Evolutionary conservation across 2,888 invertebrate genomes (phyloP).

Genomic region (Leptopilina syphax): DNA sequence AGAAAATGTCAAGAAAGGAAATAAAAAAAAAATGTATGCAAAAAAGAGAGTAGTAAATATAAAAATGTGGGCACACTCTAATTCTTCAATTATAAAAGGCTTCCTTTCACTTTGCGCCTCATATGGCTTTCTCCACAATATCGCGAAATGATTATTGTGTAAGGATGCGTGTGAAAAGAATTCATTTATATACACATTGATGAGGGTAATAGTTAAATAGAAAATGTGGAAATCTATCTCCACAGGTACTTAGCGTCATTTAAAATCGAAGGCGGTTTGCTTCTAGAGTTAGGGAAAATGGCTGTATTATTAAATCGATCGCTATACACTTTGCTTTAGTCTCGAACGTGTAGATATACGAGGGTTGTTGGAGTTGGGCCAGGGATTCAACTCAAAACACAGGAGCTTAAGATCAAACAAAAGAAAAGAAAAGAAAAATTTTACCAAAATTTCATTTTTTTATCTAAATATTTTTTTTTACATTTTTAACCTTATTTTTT

Average conservation of each 20-base stretch:
- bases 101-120: conserved; percentile 36
- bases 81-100: conserved; percentile 27
- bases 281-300: conserved; percentile 69
- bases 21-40: neutral
- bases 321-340: conserved; percentile 63
- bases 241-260: conserved; percentile 19
- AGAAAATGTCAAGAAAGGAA: neutral
- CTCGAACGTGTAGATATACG: conserved; percentile 50
- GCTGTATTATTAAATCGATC: conserved; percentile 75
- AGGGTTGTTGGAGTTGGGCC: conserved; percentile 63
- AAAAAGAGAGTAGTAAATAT: conserved; percentile 16
- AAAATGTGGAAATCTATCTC: conserved; percentile 1
- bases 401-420: conserved; percentile 49
- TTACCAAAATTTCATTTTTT: conserved; percentile 6
- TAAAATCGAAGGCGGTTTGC: conserved; percentile 59
- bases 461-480: no score
- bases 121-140: conserved; percentile 31
- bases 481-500: neutral
- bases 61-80: conserved; percentile 11
- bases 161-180: conserved; percentile 34
- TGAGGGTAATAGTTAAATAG: conserved; percentile 14
- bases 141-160: conserved; percentile 11
- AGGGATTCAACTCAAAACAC: conserved; percentile 58
- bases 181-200: neutral
- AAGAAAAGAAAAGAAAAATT: conserved; percentile 57